Base-by-base conservation (phyloP, 2,113 vertebrate genomes). In the Pantherophis guttatus region DNA sequence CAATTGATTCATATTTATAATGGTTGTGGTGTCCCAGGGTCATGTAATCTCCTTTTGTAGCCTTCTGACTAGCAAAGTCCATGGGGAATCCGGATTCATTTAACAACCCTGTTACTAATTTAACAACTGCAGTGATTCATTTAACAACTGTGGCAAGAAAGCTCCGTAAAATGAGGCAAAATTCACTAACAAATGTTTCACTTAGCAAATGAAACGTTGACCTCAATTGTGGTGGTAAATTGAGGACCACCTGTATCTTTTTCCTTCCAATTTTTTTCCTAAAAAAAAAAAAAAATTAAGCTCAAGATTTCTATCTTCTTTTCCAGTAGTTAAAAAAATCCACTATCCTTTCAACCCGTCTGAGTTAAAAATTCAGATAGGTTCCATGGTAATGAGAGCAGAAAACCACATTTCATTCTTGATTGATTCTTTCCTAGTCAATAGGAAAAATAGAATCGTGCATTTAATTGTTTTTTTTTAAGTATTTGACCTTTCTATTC, bases 381-480 rank as follows among this genome's bases (percentile, higher is more conserved):
- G 87, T 94, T 95, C 92, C 93, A 95, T 55, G 93, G 94, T 95
- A 96, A 90, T 86, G 95, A 85, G 90, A 96, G 44, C 53, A 88
- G 92, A 96, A 97, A 96, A 96, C 93, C 89, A 96, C 94, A 96
- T 97, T 97, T 96, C 89, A 96, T 95, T 97, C 94, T 95, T 97
- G 90, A 96, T 94, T 96, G 92, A 96, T 92, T 96, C 95, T 94
- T 97, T 95, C 96, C 33, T 95, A 95, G 94, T 89, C 92, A 93
- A 93, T 93, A 81, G 70, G 15, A 39, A 81, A 39, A 81, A 81
- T 81, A 24, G 92, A 95, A 97, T 95, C 91, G 91, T 91, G 96
- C 50, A 92, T 94, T 96, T 97, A 95, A 95, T 95, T 97, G 94
- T 97, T 97, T 95, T 17, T 95, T 97, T 97, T 96, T 62, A 62